phyloP scores from a whole-genome alignment of 2,113 vertebrate genomes.

The Trogon surrucura region DNA sequence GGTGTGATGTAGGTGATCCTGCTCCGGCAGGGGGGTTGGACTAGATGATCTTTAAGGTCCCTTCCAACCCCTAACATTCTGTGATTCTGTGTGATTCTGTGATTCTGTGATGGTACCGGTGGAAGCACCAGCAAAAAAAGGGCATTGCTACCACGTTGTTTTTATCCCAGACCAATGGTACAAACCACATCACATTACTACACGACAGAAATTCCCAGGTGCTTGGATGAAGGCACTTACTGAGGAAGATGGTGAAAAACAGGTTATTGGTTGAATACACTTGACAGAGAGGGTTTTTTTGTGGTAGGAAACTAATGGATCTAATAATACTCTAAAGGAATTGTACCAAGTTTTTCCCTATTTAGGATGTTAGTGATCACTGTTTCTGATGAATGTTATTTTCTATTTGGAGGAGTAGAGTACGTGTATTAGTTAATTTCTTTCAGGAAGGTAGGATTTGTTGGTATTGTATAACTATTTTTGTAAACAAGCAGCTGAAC shows the following conservation, averaged over 20 bases:
- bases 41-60: too few species aligned
- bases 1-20: too few species aligned
- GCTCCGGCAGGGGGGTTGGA: too few species aligned
- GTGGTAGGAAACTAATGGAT: not conserved
- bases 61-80: too few species aligned
- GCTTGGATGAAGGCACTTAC: not conserved
- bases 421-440: not conserved
- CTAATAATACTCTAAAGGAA: not conserved
- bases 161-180: not conserved
- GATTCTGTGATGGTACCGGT: not conserved
- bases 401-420: not conserved
- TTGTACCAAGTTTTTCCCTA: accelerated
- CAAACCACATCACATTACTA: not conserved
- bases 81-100: too few species aligned
- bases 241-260: not conserved
- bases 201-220: not conserved
- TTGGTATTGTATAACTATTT: not conserved
- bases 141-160: not conserved
- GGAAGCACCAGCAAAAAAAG: not conserved
- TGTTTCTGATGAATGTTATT: not conserved
- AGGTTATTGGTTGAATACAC: not conserved
- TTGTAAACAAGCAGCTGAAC: not conserved
- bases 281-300: not conserved
- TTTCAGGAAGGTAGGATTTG: not conserved
- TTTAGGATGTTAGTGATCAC: not conserved